phyloP scores from a whole-genome alignment of 2,113 vertebrate genomes.

The Phylloscopus trochiloides region DNA sequence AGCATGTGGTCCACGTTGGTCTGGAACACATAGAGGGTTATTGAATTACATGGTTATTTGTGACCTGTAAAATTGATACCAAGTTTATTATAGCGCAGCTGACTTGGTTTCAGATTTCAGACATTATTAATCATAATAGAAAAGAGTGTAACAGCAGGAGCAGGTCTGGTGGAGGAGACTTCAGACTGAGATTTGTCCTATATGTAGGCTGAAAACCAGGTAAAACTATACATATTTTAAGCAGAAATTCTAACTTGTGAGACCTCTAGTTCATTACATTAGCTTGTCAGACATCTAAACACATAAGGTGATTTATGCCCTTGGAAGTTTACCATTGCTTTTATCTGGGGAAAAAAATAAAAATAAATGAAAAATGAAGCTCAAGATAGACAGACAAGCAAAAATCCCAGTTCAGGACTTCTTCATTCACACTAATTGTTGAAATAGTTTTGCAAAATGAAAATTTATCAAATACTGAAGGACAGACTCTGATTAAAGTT shows the following conservation, averaged over 20 bases:
- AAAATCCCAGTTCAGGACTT: background rate
- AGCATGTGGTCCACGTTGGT: constrained; percentile 11
- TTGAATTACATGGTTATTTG: constrained; percentile 70
- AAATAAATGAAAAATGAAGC: background rate
- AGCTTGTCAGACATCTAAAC: background rate
- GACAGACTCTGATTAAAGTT: background rate
- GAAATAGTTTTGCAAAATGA: background rate
- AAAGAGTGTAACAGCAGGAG: constrained; percentile 46
- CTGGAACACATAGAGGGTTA: constrained; percentile 59
- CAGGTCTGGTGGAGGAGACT: constrained; percentile 29
- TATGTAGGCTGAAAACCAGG: background rate
- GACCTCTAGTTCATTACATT: background rate
- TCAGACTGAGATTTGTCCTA: constrained; percentile 14
- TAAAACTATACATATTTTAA: background rate
- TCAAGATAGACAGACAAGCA: background rate
- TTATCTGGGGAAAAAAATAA: background rate
- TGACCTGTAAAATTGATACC: constrained; percentile 72
- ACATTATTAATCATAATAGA: constrained; percentile 60
- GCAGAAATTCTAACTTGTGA: background rate
- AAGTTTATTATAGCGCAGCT: constrained; percentile 67
- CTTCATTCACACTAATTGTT: background rate
- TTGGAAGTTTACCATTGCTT: background rate
- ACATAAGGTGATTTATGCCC: background rate
- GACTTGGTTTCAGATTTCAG: constrained; percentile 66
- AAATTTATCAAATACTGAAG: background rate